Base-by-base conservation (phyloP, 2,797 vertebrate genomes). In the Crypturellus tataupa region DNA sequence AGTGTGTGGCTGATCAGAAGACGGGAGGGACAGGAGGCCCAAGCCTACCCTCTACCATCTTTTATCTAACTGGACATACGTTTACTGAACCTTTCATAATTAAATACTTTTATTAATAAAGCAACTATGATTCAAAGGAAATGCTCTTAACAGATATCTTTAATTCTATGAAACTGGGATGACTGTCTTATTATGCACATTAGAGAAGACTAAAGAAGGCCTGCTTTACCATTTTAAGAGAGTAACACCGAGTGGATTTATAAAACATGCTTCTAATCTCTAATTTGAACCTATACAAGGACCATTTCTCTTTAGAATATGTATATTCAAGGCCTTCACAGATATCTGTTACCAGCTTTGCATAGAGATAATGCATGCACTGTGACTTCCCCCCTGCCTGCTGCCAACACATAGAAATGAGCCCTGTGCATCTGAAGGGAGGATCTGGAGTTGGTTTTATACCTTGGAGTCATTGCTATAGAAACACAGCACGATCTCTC, bases 401-500 rank as follows among this genome's bases (percentile, higher is more conserved):
- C 37, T 39, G 37, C 37, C 44, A 35, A 79, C 82, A 59, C 35
- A 9, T 68, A 33, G 33, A 87, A 93, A 40, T 93, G 29, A 93
- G 44, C 31, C 42, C 49, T 70, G 0, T 68, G n/a, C 49, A 64
- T 89, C 68, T 89, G 77, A 96, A 85, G 95, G 85, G 90, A 91
- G 84, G 96, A 95, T 87, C 59, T 83, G 72, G 59, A 94, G 15
- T 86, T 95, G 58, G 53, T 90, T 96, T 97, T 95, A 75, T 93
- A 97, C 91, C 82, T 90, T 95, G 60, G 95, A 90, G 77, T 76
- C 47, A 96, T 97, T 97, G 91, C 97, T 96, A 95, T 97, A 95
- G 97, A 97, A 97, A 98, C 96, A 83, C 92, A 96, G 94, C 80
- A 47, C 2, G 31, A 59, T 73, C 80, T 96, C 76, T 94, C 85